These are phyloP conservation scores for Lepidostoma basale DNA, from an alignment of 1,140 invertebrate genomes.

Conservation along the genomic window DNA sequence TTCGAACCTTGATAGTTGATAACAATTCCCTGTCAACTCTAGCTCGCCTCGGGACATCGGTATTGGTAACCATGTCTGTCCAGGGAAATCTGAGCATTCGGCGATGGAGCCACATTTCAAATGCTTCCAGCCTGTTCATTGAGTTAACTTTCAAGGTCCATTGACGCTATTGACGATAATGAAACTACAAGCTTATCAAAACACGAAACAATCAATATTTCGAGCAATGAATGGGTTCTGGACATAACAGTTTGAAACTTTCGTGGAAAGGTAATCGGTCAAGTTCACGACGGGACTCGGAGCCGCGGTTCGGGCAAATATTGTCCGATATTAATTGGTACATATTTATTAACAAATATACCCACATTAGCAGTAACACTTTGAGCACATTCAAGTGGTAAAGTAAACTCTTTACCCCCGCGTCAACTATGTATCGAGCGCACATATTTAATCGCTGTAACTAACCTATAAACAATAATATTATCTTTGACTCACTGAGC, in stretches of 20 bases:
- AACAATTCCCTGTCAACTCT: too few relatives aligned
- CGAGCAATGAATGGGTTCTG: neutral
- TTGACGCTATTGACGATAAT: neutral
- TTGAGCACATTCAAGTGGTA: constrained; percentile 16
- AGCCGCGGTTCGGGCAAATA: neutral
- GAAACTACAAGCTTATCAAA: neutral
- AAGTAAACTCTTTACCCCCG: constrained; percentile 17
- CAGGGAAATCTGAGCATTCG: too few relatives aligned
- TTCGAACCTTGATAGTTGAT: too few relatives aligned
- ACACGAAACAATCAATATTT: neutral
- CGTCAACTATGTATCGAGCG: constrained; percentile 26
- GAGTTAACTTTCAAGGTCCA: too few relatives aligned
- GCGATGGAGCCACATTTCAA: too few relatives aligned
- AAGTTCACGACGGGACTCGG: neutral
- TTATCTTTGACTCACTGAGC: constrained; percentile 22
- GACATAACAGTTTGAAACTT: neutral
- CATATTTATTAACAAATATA: constrained; percentile 20
- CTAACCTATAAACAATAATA: constrained; percentile 16
- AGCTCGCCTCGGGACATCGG: too few relatives aligned
- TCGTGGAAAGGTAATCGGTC: neutral
- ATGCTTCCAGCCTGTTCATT: too few relatives aligned
- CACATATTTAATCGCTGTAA: constrained; percentile 18
- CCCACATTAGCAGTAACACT: constrained; percentile 5
- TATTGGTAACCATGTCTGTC: too few relatives aligned
- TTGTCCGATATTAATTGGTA: constrained; percentile 27